Evolutionary conservation across 1,140 invertebrate genomes (phyloP).

Genomic region (Scylla paramamosain): DNA sequence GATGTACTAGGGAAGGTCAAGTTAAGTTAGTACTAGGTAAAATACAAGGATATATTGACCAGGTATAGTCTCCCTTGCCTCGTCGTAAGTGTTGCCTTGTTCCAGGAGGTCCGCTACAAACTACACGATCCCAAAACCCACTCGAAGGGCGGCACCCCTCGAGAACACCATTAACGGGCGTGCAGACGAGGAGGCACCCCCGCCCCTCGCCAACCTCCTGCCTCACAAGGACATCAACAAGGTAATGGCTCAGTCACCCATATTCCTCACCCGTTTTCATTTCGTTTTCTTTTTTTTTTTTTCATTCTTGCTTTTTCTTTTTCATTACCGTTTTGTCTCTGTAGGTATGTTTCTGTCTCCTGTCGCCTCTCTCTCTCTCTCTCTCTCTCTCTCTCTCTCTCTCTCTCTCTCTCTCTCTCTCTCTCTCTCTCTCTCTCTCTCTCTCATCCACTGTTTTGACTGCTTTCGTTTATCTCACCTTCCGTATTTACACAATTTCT

Average conservation of each 20-base stretch:
- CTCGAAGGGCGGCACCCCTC: conserved; percentile 91
- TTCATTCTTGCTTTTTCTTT: background rate
- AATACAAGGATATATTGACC: too few species aligned
- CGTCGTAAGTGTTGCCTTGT: conserved; percentile 78
- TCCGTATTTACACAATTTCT: too few species aligned
- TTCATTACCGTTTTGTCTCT: background rate
- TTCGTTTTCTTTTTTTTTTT: background rate
- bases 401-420: conserved; percentile 39
- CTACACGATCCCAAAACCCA: conserved; percentile 95
- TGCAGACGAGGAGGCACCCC: conserved; percentile 81
- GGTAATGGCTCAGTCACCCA: conserved; percentile 46
- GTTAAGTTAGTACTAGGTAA: too few species aligned
- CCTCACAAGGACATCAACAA: conserved; percentile 74
- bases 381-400: conserved; percentile 48
- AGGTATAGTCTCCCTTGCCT: conserved; percentile 34
- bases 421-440: too few species aligned
- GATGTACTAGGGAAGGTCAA: too few species aligned
- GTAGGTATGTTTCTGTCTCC: background rate
- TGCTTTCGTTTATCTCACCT: too few species aligned
- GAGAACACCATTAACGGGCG: conserved; percentile 94
- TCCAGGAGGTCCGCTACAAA: conserved; percentile 96
- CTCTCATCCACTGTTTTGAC: too few species aligned
- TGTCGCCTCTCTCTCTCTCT: background rate
- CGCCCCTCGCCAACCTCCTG: conserved; percentile 81
- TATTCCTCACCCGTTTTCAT: background rate